These are phyloP conservation scores for Lycophotia porphyrea DNA, from an alignment of 2,888 invertebrate species.

Conservation along the genomic window DNA sequence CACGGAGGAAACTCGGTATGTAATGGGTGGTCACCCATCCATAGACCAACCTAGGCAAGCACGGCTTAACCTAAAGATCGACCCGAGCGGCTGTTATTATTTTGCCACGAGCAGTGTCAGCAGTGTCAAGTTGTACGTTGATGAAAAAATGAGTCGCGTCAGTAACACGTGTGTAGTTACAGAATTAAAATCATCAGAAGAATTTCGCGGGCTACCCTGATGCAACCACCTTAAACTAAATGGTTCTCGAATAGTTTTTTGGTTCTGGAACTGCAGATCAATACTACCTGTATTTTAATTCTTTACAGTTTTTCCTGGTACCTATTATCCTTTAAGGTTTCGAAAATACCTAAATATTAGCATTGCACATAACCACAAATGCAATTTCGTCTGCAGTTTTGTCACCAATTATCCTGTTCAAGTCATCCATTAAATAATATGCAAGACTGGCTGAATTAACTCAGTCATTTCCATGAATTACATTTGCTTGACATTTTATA, in stretches of 20 bases:
- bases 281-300: neutral
- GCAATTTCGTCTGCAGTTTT: constrained; percentile 13
- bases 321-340: neutral
- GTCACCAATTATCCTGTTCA: constrained; percentile 31
- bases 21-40: too few species aligned
- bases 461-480: neutral
- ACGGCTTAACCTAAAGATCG: too few species aligned
- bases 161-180: too few species aligned
- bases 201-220: too few species aligned
- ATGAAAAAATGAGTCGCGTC: too few species aligned
- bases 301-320: constrained; percentile 8
- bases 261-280: neutral
- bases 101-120: too few species aligned
- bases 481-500: neutral
- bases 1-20: too few species aligned
- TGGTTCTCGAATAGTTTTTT: neutral
- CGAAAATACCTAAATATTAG: neutral
- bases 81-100: too few species aligned
- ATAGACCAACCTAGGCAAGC: too few species aligned
- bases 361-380: neutral
- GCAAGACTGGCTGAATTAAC: neutral
- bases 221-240: too few species aligned
- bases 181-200: too few species aligned
- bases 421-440: neutral
- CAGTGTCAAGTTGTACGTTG: too few species aligned